Conservation (phyloP, 23 tunicate species). For the Clavelina lepadiformis region DNA sequence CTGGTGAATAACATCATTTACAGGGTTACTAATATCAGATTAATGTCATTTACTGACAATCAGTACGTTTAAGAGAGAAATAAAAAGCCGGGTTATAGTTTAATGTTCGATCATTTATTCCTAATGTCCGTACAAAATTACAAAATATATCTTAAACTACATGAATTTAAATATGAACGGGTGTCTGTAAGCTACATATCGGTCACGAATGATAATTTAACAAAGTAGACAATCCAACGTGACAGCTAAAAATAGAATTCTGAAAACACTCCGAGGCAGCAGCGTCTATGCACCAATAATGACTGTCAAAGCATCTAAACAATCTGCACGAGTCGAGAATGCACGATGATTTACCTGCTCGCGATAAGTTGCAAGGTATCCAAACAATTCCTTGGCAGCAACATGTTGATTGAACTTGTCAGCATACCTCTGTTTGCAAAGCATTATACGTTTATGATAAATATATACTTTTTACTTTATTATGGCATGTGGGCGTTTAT, state of each 20-base stretch:
- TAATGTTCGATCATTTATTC: not conserved
- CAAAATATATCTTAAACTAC: too few species aligned
- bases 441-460: not conserved
- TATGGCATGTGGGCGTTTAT: not conserved
- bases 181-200: not conserved
- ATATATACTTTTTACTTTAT: not conserved
- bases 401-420: slow-evolving; percentile 53
- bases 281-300: not conserved
- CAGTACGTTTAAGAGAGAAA: not conserved
- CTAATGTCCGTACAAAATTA: too few species aligned
- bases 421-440: slow-evolving; percentile 41
- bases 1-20: too few species aligned
- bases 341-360: slow-evolving; percentile 35
- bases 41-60: too few species aligned
- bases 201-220: too few species aligned
- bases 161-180: not conserved
- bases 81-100: not conserved
- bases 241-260: too few species aligned
- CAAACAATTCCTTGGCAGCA: slow-evolving; percentile 45
- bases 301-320: not conserved
- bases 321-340: not conserved
- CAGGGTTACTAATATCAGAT: too few species aligned
- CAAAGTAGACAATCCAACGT: too few species aligned
- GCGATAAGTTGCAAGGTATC: slow-evolving; percentile 46
- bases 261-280: not conserved